Evolutionary conservation across 2,888 invertebrate genomes (phyloP), one percentile per base, ranked within the genome.

Genomic region (Elysia crispata): DNA sequence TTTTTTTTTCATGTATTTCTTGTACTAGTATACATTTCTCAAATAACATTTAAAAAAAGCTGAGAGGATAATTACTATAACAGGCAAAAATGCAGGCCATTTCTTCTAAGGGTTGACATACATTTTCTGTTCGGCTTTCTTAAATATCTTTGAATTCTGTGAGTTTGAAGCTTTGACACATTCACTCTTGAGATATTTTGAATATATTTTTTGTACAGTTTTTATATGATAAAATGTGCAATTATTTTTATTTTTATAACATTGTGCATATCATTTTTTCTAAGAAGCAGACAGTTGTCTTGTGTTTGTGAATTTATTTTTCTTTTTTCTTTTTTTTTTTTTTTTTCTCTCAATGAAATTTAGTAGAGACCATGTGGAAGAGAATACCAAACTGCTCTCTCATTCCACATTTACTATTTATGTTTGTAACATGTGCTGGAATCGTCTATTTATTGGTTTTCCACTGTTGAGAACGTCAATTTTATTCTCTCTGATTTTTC

Each of bases 191-290:
- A 23, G 1, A 69, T 33, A 31, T 69, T 31, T 6, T 15, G 8
- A 31, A 66, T 23, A n/a, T 69, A n/a, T 69, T 33, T 60, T n/a
- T 11, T 74, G 74, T 74, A 74, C 60, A 74, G 74, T 30, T 74
- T 41, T 13, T 74, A 54, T 74, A 60, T 18, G 50, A 33, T 74
- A 8, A 74, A 28, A 25, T 74, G 69, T 69, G 69, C 69, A 69
- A 69, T 69, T 69, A n/a, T 20, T 57, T 74, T 74, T 28, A 23
- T 74, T 28, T 74, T 74, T 60, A 30, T 60, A 15, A 28, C 57
- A 23, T 57, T 60, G 60, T 74, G 74, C 74, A 74, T 74, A 74
- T 74, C 74, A 74, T 73, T 15, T 74, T 74, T 50, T 73, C 23
- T 23, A 23, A 23, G 20, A 23, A 23, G 23, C 23, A 60, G 60